Percentiles rank a stretch among this genome's conserved stretches.
Evolutionary conservation across 2,888 invertebrate species (phyloP).

Genomic region (Drosophila merina): DNA sequence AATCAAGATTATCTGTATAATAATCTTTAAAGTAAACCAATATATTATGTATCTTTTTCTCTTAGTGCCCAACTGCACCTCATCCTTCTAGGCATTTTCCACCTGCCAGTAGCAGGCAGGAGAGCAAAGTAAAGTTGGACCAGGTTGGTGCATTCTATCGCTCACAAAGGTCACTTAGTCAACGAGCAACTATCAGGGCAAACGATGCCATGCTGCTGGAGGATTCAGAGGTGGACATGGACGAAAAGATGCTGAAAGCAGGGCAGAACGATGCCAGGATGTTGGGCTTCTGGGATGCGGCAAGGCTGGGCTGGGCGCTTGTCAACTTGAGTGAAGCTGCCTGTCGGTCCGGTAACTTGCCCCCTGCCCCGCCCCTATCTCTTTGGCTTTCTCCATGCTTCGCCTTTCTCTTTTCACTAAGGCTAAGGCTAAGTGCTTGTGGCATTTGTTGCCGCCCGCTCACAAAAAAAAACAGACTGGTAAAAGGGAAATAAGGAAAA

Average conservation of each 20-base stretch:
- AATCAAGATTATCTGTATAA: too few species aligned
- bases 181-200: constrained; percentile 62
- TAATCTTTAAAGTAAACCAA: too few species aligned
- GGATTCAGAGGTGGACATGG: constrained; percentile 11
- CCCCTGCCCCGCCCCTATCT: constrained; percentile 1
- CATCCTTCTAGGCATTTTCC: constrained; percentile 15
- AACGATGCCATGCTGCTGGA: constrained; percentile 30
- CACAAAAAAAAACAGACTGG: constrained; percentile 21
- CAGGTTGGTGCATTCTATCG: constrained; percentile 60
- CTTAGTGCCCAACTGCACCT: constrained; percentile 11
- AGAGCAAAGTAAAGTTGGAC: constrained; percentile 55
- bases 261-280: constrained; percentile 27
- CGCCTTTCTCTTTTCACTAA: constrained; percentile 13
- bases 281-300: constrained; percentile 10
- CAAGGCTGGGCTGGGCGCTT: constrained; percentile 46
- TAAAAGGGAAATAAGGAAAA: constrained; percentile 8
- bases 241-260: constrained; percentile 31
- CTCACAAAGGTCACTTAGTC: constrained; percentile 75
- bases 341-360: constrained; percentile 39
- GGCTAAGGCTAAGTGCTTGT: constrained; percentile 59
- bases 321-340: constrained; percentile 63
- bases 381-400: constrained; percentile 3
- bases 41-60: background rate
- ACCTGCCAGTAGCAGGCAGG: constrained; percentile 39
- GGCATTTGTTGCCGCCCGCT: constrained; percentile 46